Percentiles rank a stretch among this genome's conserved stretches.
Evolutionary conservation across 2,888 invertebrate genomes (phyloP).

Genomic region (Tigriopus californicus): DNA sequence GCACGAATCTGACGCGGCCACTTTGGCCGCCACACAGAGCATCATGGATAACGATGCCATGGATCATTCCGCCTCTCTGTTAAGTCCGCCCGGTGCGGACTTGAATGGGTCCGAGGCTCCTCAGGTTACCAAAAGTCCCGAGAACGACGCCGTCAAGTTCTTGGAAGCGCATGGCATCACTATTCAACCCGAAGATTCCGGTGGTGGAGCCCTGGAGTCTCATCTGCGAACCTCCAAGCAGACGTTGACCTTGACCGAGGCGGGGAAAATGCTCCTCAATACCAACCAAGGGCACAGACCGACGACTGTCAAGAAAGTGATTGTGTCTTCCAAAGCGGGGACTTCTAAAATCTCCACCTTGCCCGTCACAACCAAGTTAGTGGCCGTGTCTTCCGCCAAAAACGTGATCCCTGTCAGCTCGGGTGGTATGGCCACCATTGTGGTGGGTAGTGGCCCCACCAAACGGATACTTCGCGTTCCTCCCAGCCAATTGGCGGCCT

Average conservation of each 20-base stretch:
- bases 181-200: slow-evolving; percentile 54
- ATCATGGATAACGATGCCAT: not conserved
- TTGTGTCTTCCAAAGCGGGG: not conserved
- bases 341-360: not conserved
- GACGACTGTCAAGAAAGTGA: not conserved
- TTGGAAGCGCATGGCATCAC: slow-evolving; percentile 68
- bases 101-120: slow-evolving; percentile 18
- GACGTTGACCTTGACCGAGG: slow-evolving; percentile 9
- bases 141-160: slow-evolving; percentile 35
- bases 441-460: not conserved
- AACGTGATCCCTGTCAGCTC: not conserved
- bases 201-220: slow-evolving; percentile 22
- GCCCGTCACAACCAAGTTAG: not conserved
- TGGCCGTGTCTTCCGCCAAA: not conserved
- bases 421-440: not conserved
- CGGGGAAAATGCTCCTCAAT: slow-evolving; percentile 1
- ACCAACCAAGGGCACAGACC: not conserved
- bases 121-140: not conserved
- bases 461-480: not conserved
- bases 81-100: slow-evolving; percentile 2
- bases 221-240: not conserved
- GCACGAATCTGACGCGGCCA: slow-evolving; percentile 21
- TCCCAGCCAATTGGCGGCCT: not conserved
- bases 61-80: not conserved
- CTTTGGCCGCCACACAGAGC: slow-evolving; percentile 26